phyloP scores from a whole-genome alignment of 2,113 vertebrate genomes.

The Oryctolagus cuniculus region mOryCun1.1 NC_091438.1:83445501-83446000 shows the following conservation, averaged over 20 bases:
- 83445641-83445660: not conserved
- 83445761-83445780: not conserved
- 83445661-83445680: not conserved
- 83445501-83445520: not conserved
- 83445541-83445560: not conserved
- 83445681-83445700: not conserved
- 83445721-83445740: not conserved
- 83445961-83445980: constrained; percentile 17
- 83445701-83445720: not conserved
- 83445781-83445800: not conserved
- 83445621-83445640: not conserved
- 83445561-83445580: not conserved
- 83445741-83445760: not conserved
- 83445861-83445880: not conserved
- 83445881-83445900: not conserved
- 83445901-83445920: not conserved
- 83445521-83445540: not conserved
- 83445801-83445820: not conserved
- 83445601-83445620: not conserved
- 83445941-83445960: not conserved
- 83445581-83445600: not conserved
- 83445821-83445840: constrained; percentile 37
- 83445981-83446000: not conserved
- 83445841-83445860: not conserved
- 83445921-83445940: not conserved